Evolutionary conservation across 2,113 vertebrate genomes (phyloP), one percentile per base, ranked within the genome.

Genomic region (Parotia lawesii): DNA sequence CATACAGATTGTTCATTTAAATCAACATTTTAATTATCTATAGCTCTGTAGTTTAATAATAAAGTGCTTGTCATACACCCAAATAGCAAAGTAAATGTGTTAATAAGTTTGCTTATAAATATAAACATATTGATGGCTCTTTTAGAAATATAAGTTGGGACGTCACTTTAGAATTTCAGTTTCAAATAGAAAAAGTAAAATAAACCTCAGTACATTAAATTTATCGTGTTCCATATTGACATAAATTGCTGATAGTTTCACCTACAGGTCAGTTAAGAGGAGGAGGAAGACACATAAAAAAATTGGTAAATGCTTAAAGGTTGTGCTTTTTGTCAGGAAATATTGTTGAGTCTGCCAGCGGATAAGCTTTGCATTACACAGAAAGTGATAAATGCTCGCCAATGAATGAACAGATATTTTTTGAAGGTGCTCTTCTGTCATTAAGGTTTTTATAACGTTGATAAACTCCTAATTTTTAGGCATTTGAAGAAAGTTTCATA

Each of bases 401-500:
- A 92, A 3, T 79, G 80, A 82, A 94, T 12, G n/a, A 64, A 45
- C 21, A 89, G 93, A 83, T 50, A 67, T 74, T 78, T 83, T 87
- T 42, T 90, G 88, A 95, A 83, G 75, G 56, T 94, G 51, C 91
- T 91, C 57, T 93, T 95, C 94, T 94, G 90, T 95, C 85, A 92
- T 95, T 93, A 96, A 80, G 61, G 58, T 56, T 89, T 92, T 95
- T 91, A 58, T 58, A 77, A 74, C 1, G 8, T 85, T 70, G 90
- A 80, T 93, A 93, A 87, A 78, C 67, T 78, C 92, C 5, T 71
- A 87, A 86, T 65, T 95, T 83, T 83, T 56, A 84, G 27, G 15
- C 74, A 83, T 93, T 90, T 93, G 85, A 82, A 87, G 90, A 81
- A 87, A 87, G 76, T 91, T 96, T 89, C 96, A 85, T 89, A 91